Evolutionary conservation across 2,113 vertebrate genomes (phyloP), one percentile per base, ranked within the genome.

Genomic region (Mormyrus iriodes): DNA sequence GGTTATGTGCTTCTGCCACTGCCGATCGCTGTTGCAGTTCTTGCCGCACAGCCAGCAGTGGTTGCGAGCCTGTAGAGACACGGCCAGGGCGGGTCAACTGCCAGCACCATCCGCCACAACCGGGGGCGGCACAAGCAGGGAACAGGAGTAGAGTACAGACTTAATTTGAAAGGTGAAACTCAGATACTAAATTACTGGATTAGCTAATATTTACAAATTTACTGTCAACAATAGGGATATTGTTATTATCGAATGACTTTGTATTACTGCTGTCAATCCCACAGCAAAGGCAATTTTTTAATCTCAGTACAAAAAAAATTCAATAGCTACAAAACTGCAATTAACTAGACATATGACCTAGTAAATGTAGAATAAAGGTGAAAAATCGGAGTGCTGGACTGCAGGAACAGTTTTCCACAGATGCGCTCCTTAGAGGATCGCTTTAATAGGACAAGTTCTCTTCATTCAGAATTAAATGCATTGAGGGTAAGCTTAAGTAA

Each of bases 21-120:
- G 98, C 92, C 97, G 98, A 91, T 99, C 98, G 2, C 98, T 99
- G 93, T 99, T 99, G 92, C 97, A 99, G 95, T 99, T 99, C 93
- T 99, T 99, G 88, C 98, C 97, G 90, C 98, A 99, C 93, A 99
- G 96, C 98, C 98, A 99, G 91, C 98, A 99, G 92, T 99, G 98
- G 87, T 99, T 99, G 90, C 98, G 97, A 86, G 97, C 97, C 98
- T 99, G 90, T 4, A n/a, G 12, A 84, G n/a, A 88, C 49, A 87
- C 2, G 48, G 85, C 31, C 61, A 73, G 65, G 27, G 65, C 1
- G 65, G 27, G 27, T n/a, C 65, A 35, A 27, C 27, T 69, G 24
- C 65, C 3, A 0, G 0, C 10, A 3, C 27, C 69, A 15, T 76
- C 69, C 39, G 5, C 35, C 15, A 19, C 6, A 2, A 15, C 69